Conservation (phyloP, 2,888 invertebrate genomes). For the Metallyticus violacea region DNA sequence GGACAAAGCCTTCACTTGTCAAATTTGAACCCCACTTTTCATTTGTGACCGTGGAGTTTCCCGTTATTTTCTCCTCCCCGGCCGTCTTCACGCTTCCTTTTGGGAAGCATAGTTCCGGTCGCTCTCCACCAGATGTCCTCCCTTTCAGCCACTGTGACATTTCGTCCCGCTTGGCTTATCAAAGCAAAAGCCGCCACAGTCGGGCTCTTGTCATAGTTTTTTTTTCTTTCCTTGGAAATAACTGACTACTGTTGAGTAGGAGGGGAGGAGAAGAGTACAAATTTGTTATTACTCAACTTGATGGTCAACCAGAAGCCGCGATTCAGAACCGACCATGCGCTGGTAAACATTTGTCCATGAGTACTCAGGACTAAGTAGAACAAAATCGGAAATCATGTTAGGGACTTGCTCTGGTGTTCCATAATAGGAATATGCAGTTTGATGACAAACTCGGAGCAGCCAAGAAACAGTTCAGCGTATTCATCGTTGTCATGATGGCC, state of each 20-base stretch:
- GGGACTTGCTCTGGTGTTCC: neutral
- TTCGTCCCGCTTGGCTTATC: conserved; percentile 26
- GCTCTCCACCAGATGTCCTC: conserved; percentile 19
- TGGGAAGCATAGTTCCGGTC: conserved; percentile 21
- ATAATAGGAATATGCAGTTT: neutral
- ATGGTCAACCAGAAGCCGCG: neutral
- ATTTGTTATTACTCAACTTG: conserved; percentile 2
- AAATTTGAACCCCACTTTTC: neutral
- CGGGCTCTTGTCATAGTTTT: neutral
- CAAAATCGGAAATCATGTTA: neutral
- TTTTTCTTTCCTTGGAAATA: conserved; percentile 17
- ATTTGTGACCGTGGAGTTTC: neutral
- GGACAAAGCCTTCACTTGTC: neutral
- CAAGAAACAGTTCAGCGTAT: no score
- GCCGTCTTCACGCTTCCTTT: conserved; percentile 12
- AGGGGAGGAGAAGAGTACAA: conserved; percentile 22
- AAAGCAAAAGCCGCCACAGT: conserved; percentile 24
- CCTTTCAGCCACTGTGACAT: conserved; percentile 16
- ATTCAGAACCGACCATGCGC: neutral
- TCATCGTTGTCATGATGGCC: neutral
- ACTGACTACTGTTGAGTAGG: conserved; percentile 2
- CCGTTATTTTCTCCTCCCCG: neutral
- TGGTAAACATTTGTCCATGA: neutral
- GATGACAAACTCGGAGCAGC: neutral
- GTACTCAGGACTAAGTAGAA: neutral